A percentile compares a stretch with the other conserved stretches of the same genome.
Conservation (phyloP, 2,797 vertebrate genomes). For the Galaxias olidus region DNA sequence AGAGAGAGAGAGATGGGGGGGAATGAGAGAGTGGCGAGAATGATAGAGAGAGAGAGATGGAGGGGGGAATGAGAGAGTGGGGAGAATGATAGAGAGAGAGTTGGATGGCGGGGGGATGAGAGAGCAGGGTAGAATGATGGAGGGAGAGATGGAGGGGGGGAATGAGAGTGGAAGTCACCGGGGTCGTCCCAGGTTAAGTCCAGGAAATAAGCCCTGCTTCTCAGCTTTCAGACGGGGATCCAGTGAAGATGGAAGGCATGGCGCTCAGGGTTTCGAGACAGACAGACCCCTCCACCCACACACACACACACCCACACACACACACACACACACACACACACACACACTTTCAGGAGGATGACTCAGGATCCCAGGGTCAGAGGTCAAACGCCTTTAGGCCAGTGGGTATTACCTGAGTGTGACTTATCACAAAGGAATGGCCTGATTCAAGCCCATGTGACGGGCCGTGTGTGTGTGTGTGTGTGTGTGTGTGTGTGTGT, state of each 20-base stretch:
- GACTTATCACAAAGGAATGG: too few species aligned
- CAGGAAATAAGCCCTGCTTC: constrained; percentile 54
- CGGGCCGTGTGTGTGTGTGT: background rate
- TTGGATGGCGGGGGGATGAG: too few species aligned
- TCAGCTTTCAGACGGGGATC: constrained; percentile 13
- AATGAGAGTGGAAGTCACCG: constrained; percentile 43
- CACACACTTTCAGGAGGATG: background rate
- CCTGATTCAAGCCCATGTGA: background rate
- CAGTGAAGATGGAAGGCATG: background rate
- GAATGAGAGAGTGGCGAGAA: background rate
- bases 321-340: constrained; percentile 7
- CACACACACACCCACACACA: background rate
- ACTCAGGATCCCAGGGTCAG: too few species aligned
- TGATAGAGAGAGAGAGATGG: constrained; percentile 5
- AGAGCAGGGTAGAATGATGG: background rate
- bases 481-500: constrained; percentile 19
- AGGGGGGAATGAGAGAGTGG: background rate
- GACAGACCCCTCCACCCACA: constrained; percentile 35
- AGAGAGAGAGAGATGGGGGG: constrained; percentile 27
- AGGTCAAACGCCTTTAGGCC: too few species aligned
- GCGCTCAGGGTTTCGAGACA: background rate
- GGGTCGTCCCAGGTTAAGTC: constrained; percentile 52
- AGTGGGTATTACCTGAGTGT: too few species aligned
- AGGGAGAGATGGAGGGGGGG: background rate
- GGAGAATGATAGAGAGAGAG: background rate